These are phyloP conservation scores for Taphrorychus bicolor DNA, from an alignment of 2,888 invertebrate species.

Conservation along the genomic window DNA sequence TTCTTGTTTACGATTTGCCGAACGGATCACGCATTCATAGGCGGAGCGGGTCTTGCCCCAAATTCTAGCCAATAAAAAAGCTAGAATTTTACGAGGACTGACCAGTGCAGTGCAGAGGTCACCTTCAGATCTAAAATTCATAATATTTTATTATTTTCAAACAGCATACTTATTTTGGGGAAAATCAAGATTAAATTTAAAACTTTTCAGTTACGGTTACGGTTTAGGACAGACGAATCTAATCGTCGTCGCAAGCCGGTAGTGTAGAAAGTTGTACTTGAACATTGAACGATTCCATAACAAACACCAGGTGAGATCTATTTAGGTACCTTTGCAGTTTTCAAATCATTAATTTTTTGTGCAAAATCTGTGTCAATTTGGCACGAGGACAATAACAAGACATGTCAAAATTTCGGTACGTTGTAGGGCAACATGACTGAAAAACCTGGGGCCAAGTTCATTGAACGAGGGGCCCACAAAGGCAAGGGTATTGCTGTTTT, in stretches of 20 bases:
- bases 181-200: not conserved
- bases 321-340: not conserved
- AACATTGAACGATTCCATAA: not conserved
- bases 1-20: too few species aligned
- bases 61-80: not conserved
- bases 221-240: not conserved
- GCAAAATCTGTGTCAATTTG: not conserved
- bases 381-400: not conserved
- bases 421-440: conserved; percentile 57
- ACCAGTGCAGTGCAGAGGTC: not conserved
- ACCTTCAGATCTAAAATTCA: not conserved
- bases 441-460: conserved; percentile 66
- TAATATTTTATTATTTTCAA: not conserved
- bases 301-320: not conserved
- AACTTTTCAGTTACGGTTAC: not conserved
- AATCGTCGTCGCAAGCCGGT: not conserved
- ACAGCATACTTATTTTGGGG: not conserved
- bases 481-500: conserved; percentile 95
- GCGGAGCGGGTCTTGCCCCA: not conserved
- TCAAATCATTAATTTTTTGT: not conserved
- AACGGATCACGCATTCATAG: too few species aligned
- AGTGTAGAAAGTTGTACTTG: not conserved
- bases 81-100: too few species aligned
- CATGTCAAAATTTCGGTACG: conserved; percentile 15
- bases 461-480: conserved; percentile 86